These are phyloP conservation scores for Knipowitschia caucasica DNA, from an alignment of 2,797 vertebrate genomes.

Conservation along the genomic window DNA sequence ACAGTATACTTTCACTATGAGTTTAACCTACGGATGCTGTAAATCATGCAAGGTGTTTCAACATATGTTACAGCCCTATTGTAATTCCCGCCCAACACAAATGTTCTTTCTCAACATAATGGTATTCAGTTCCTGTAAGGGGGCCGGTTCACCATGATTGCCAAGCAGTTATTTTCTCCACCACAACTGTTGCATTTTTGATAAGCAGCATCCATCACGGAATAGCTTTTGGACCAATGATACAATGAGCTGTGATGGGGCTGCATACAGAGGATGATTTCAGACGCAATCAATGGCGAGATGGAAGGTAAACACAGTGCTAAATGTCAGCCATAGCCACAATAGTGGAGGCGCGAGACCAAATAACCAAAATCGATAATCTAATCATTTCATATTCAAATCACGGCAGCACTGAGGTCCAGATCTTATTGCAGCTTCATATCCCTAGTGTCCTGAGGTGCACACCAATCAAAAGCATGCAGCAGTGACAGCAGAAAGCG, in stretches of 20 bases:
- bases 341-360: slow-evolving; percentile 50
- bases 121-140: slow-evolving; percentile 26
- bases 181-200: slow-evolving; percentile 61
- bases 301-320: slow-evolving; percentile 70
- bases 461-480: slow-evolving; percentile 65
- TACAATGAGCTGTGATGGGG: slow-evolving; percentile 52
- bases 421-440: slow-evolving; percentile 70
- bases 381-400: slow-evolving; percentile 77
- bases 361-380: slow-evolving; percentile 74
- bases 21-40: slow-evolving; percentile 16
- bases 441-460: slow-evolving; percentile 55
- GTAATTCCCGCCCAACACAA: slow-evolving; percentile 2
- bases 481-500: slow-evolving; percentile 32
- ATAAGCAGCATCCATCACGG: slow-evolving; percentile 62
- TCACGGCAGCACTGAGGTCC: slow-evolving; percentile 53
- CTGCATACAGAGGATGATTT: slow-evolving; percentile 54
- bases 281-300: slow-evolving; percentile 70
- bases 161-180: slow-evolving; percentile 40
- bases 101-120: slow-evolving; percentile 27
- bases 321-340: slow-evolving; percentile 70
- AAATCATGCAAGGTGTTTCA: slow-evolving; percentile 21
- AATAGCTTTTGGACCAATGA: slow-evolving; percentile 46
- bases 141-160: slow-evolving; percentile 42
- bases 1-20: slow-evolving; percentile 5
- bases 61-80: slow-evolving; percentile 21